Percentiles rank a stretch among this genome's conserved stretches.
These are phyloP conservation scores for Eidolon dupreanum DNA, from an alignment of 2,797 vertebrate species.

Conservation along the genomic window DNA sequence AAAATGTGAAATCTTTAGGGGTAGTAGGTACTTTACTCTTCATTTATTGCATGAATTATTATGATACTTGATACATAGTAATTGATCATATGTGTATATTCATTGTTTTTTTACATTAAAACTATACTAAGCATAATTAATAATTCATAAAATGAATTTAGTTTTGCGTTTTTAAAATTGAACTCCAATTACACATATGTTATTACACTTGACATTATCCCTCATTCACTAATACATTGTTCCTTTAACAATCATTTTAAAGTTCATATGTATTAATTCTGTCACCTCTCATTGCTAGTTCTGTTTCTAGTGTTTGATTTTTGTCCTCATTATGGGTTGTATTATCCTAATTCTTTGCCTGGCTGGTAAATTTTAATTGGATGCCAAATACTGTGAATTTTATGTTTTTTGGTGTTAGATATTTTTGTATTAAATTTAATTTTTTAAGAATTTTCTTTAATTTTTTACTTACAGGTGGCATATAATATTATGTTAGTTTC, in stretches of 20 bases:
- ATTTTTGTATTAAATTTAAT: background rate
- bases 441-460: background rate
- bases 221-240: background rate
- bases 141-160: slow-evolving; percentile 6
- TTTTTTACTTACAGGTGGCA: background rate
- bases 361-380: background rate
- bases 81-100: background rate
- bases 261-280: background rate
- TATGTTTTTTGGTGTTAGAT: background rate
- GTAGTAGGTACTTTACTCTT: background rate
- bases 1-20: background rate
- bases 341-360: background rate
- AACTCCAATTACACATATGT: background rate
- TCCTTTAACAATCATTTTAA: background rate
- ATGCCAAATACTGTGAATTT: background rate
- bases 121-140: background rate
- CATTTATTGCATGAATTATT: background rate
- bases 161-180: background rate
- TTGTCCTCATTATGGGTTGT: background rate
- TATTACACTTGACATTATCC: background rate
- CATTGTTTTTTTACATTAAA: background rate
- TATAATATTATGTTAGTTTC: too few species aligned
- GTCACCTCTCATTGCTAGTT: background rate
- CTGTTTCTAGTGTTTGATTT: background rate
- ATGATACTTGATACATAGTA: background rate